phyloP scores from a whole-genome alignment of 1,140 invertebrate species.

The Procambarus virginalis region DNA sequence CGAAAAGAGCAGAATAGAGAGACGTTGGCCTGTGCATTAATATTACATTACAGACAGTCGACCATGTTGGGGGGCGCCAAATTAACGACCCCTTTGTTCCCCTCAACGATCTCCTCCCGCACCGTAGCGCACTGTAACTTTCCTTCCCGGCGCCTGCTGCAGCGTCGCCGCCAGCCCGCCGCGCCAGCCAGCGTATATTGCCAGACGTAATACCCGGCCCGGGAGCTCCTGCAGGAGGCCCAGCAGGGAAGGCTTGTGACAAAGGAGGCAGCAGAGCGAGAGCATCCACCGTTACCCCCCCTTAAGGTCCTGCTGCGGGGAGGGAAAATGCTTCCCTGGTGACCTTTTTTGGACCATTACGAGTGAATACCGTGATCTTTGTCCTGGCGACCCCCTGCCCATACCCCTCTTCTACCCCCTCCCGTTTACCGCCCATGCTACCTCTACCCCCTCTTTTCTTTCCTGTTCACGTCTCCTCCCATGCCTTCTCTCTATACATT shows the following conservation, averaged over 20 bases:
- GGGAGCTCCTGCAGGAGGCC: slow-evolving; percentile 40
- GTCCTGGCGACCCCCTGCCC: background rate
- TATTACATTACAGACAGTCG: slow-evolving; percentile 69
- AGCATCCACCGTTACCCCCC: slow-evolving; percentile 51
- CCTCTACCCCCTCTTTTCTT: background rate
- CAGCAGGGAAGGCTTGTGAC: slow-evolving; percentile 36
- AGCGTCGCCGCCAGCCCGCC: background rate
- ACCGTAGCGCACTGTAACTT: slow-evolving; percentile 45
- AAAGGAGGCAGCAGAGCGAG: slow-evolving; percentile 54
- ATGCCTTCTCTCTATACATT: slow-evolving; percentile 17
- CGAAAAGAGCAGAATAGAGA: slow-evolving; percentile 70
- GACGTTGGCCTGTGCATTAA: slow-evolving; percentile 69
- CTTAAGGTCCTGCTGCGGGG: background rate
- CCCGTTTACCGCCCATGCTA: background rate
- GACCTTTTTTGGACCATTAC: slow-evolving; percentile 48
- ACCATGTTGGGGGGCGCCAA: slow-evolving; percentile 59
- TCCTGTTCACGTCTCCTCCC: background rate
- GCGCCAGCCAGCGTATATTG: background rate
- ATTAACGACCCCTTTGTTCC: slow-evolving; percentile 54
- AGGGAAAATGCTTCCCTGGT: slow-evolving; percentile 42
- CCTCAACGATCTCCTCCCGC: slow-evolving; percentile 27
- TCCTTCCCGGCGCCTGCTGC: background rate
- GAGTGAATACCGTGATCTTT: slow-evolving; percentile 37
- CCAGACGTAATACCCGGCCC: slow-evolving; percentile 14
- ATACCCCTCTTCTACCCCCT: background rate